Evolutionary conservation across 2,797 vertebrate species (phyloP).

Genomic region (Mormyrus hasselquistii): DNA sequence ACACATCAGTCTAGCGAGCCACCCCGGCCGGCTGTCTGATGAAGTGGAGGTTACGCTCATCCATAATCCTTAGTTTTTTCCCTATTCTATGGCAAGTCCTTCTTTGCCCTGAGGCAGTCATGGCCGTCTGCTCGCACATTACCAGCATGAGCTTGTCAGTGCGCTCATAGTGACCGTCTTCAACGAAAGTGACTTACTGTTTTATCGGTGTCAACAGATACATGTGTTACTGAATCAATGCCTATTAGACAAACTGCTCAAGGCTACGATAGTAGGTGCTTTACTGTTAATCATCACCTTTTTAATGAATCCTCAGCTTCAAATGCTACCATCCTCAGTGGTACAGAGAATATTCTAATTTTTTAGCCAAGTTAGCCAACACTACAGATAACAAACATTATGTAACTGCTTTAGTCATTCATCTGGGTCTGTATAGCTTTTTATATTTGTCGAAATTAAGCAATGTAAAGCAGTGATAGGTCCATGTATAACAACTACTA

Average conservation of each 20-base stretch:
- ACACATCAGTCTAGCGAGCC: not conserved
- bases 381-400: not conserved
- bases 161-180: not conserved
- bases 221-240: not conserved
- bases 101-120: not conserved
- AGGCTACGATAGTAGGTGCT: not conserved
- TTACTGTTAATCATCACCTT: not conserved
- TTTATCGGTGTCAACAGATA: not conserved
- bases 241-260: not conserved
- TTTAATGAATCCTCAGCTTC: not conserved
- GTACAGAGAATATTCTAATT: not conserved
- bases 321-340: not conserved
- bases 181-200: not conserved
- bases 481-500: not conserved
- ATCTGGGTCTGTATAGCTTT: not conserved
- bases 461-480: not conserved
- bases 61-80: not conserved
- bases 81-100: not conserved
- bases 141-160: not conserved
- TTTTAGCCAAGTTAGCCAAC: not conserved
- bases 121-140: not conserved
- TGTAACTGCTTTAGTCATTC: constrained; percentile 2
- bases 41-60: not conserved
- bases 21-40: not conserved
- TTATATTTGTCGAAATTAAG: not conserved